Percentiles rank a stretch among this genome's conserved stretches.
These are phyloP conservation scores for Salvator merianae DNA, from an alignment of 2,113 vertebrate species.

Conservation along the genomic window DNA sequence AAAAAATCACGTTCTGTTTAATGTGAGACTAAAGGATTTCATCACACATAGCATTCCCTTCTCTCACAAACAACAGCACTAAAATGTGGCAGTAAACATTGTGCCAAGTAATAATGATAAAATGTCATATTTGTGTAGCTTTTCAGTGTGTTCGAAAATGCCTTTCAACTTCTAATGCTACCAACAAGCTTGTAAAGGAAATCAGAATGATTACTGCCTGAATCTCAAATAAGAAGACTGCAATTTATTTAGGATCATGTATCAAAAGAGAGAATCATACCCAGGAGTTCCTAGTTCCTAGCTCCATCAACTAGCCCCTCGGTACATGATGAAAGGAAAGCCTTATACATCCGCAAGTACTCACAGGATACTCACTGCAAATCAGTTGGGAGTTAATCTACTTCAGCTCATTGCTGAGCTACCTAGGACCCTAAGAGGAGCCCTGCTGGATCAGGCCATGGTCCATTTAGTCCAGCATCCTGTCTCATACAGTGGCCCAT, in stretches of 20 bases:
- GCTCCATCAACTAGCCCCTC: background rate
- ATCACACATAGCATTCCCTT: background rate
- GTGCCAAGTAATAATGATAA: background rate
- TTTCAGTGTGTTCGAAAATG: background rate
- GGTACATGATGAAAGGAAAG: no score
- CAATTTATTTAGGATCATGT: no score
- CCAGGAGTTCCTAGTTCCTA: background rate
- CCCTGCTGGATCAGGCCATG: no score
- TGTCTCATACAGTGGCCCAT: no score
- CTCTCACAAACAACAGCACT: background rate
- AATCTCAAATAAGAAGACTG: background rate
- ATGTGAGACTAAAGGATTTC: background rate
- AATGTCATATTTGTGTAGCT: background rate
- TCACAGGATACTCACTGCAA: background rate
- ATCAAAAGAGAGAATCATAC: background rate
- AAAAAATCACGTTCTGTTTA: background rate
- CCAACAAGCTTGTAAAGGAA: background rate
- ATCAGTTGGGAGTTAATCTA: background rate
- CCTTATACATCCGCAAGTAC: background rate
- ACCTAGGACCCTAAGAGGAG: no score
- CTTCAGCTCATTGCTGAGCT: background rate
- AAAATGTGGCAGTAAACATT: background rate
- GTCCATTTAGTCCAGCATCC: no score
- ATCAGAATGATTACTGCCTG: background rate
- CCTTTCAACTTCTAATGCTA: background rate